Percentiles rank a stretch among this genome's conserved stretches.
Evolutionary conservation across 53 echinoderm and acorn worm genomes (phyloP).

Genomic region (Echinometra lucunter): DNA sequence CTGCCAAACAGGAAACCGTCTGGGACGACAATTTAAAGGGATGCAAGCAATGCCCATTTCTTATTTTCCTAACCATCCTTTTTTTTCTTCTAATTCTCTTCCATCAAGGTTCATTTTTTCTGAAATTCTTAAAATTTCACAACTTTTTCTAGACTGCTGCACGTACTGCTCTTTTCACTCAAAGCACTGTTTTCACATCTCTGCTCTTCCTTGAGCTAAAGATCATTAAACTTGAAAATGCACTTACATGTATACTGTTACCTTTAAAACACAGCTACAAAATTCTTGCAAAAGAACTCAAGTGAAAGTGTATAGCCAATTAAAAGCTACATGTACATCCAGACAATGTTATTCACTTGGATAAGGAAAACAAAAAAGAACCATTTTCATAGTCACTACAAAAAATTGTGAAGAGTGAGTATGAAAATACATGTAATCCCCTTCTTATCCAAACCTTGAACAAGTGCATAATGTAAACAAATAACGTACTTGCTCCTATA

Average conservation of each 20-base stretch:
- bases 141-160: background rate
- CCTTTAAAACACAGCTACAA: too few relatives aligned
- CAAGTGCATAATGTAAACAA: background rate
- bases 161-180: too few relatives aligned
- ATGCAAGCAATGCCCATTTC: background rate
- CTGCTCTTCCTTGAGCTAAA: too few relatives aligned
- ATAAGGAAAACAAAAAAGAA: too few relatives aligned
- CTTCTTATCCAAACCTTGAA: background rate
- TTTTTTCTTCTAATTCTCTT: background rate
- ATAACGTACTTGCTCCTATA: background rate
- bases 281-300: too few relatives aligned
- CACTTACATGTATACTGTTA: too few relatives aligned
- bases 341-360: too few relatives aligned
- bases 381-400: too few relatives aligned
- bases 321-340: too few relatives aligned
- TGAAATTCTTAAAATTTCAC: background rate
- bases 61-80: background rate
- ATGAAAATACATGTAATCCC: background rate
- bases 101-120: background rate
- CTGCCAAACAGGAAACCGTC: constrained; percentile 64
- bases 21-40: constrained; percentile 37
- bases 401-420: background rate
- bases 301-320: too few relatives aligned
- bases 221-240: too few relatives aligned
- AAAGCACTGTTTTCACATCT: too few relatives aligned